Evolutionary conservation across 2,888 invertebrate genomes (phyloP).

Genomic region (Malacosoma neustria): DNA sequence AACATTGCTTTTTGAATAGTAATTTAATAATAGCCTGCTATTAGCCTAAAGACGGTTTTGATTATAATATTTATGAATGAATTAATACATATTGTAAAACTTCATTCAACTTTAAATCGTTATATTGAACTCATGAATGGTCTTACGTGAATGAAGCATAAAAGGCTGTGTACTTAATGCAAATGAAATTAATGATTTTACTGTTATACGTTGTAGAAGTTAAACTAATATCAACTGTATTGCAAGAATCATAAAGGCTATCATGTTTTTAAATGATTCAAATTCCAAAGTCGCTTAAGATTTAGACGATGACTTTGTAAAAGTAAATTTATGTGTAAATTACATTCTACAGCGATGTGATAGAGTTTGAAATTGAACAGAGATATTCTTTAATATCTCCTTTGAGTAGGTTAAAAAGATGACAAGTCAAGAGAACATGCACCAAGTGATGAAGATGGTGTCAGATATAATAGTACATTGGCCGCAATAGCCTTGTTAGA

Average conservation of each 20-base stretch:
- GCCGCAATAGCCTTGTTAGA: conserved; percentile 37
- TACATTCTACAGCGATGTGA: not conserved
- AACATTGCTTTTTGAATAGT: no score
- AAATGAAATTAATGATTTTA: conserved; percentile 7
- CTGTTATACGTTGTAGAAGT: not conserved
- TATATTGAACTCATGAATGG: conserved; percentile 34
- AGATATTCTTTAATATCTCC: no score
- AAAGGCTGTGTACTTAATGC: conserved; percentile 36
- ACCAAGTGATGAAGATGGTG: conserved; percentile 5
- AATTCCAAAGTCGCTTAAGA: conserved; percentile 1
- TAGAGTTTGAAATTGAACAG: not conserved
- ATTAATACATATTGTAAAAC: conserved; percentile 16
- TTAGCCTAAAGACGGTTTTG: no score
- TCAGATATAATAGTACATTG: conserved; percentile 7
- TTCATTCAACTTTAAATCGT: conserved; percentile 26
- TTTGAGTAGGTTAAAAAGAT: conserved; percentile 2
- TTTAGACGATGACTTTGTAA: not conserved
- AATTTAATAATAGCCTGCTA: no score
- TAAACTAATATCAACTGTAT: not conserved
- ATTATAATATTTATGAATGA: not conserved
- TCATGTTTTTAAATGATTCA: not conserved
- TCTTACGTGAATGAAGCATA: conserved; percentile 46
- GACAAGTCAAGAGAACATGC: conserved; percentile 5
- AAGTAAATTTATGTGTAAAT: no score
- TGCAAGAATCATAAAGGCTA: not conserved